Conservation (phyloP, 2,797 vertebrate genomes). For the Cygnus olor region DNA sequence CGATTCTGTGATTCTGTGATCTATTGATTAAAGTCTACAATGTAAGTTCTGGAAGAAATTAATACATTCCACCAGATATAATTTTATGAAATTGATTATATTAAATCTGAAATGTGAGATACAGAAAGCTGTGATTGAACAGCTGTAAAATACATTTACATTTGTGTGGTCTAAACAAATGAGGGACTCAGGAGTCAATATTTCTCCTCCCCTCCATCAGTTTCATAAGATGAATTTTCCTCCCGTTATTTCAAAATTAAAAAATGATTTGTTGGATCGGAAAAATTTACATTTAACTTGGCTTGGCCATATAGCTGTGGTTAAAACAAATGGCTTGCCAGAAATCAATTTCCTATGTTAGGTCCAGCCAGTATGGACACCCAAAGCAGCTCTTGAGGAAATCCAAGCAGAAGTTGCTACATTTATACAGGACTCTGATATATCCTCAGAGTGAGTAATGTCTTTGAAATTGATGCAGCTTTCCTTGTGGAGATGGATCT, state of each 20-base stretch:
- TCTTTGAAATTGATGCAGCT: neutral
- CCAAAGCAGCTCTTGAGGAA: constrained; percentile 26
- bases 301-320: neutral
- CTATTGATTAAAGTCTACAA: neutral
- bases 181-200: neutral
- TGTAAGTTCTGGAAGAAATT: neutral
- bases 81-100: neutral
- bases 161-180: constrained; percentile 58
- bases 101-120: constrained; percentile 8
- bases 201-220: constrained; percentile 19
- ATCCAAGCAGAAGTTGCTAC: neutral
- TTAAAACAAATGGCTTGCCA: constrained; percentile 49
- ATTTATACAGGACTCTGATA: neutral
- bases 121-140: neutral
- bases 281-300: constrained; percentile 63
- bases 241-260: constrained; percentile 44
- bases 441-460: neutral
- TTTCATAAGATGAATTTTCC: constrained; percentile 41
- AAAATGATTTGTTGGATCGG: constrained; percentile 38
- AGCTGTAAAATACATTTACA: neutral
- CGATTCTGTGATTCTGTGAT: too few relatives aligned
- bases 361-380: constrained; percentile 1
- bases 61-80: neutral
- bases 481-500: neutral
- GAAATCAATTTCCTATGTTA: constrained; percentile 41